Base-by-base conservation (phyloP, 2,113 vertebrate species). In the Hiodon tergisus region DNA sequence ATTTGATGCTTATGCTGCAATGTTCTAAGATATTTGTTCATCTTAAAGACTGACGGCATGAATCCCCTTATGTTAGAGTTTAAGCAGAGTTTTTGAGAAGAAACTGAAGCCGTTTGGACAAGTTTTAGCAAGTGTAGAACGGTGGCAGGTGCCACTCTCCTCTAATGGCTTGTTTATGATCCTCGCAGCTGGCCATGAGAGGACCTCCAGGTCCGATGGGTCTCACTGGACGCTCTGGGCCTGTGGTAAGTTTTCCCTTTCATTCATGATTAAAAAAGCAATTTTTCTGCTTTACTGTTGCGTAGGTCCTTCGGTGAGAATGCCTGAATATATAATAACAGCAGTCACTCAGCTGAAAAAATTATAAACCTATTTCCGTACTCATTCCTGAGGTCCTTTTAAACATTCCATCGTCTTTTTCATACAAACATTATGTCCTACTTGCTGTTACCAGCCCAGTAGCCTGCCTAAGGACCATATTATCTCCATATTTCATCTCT, bases 161-260 rank as follows among this genome's bases (percentile, higher is more conserved):
- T 60, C 46, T 73, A 50, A 52, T 48, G 61, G 62, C 3, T 69
- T 72, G 59, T 65, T 79, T 77, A 52, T 72, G 70, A 74, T 62
- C 58, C 81, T 80, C 84, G 74, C 87, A 99, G 97, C 94, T 99
- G 86, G 97, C 97, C 53, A 94, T 99, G 92, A 92, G 95, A 83
- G 97, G 97, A 73, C 92, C 96, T 2, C 83, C 96, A 31, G 97
- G 97, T 81, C 97, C 97, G 5, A 98, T 98, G 96, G 97, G 97
- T 84, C 87, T 99, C 79, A 98, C 97, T 50, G 97, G 97, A 93
- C 91, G 97, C 90, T 93, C 97, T 2, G 97, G 97, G 67, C 96
- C 97, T 82, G 95, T 98, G 95, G 97, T 98, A 93, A 87, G 95
- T 94, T 60, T 31, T 63, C 58, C 48, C 3, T 50, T 62, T 46